These are phyloP conservation scores for Eulithis prunata DNA, from an alignment of 2,888 invertebrate genomes.

Conservation along the genomic window DNA sequence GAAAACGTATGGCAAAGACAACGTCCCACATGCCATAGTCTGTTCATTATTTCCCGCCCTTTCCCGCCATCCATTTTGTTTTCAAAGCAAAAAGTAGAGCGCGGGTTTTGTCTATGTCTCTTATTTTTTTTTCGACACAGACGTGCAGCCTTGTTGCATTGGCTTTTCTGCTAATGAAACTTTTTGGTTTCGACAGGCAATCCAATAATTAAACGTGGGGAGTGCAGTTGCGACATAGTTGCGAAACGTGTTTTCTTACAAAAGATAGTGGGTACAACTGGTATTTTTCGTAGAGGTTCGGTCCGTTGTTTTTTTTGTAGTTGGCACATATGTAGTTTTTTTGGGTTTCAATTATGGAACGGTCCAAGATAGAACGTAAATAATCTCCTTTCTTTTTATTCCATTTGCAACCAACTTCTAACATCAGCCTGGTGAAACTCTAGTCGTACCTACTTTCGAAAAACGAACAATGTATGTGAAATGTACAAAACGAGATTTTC, in stretches of 20 bases:
- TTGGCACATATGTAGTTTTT: too few relatives aligned
- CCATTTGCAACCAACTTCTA: too few relatives aligned
- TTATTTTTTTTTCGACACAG: conserved; percentile 45
- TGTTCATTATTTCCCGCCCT: conserved; percentile 75
- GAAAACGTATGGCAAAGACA: conserved; percentile 42
- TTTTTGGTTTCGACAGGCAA: conserved; percentile 39
- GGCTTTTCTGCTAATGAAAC: conserved; percentile 45
- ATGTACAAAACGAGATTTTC: too few relatives aligned
- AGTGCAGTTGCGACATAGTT: conserved; percentile 1
- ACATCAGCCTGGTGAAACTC: too few relatives aligned
- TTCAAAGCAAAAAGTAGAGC: conserved; percentile 63
- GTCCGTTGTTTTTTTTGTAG: background rate
- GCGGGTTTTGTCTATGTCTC: conserved; percentile 59
- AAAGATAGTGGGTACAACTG: too few relatives aligned
- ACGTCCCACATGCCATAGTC: conserved; percentile 39
- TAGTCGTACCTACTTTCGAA: too few relatives aligned
- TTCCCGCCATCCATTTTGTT: conserved; percentile 62
- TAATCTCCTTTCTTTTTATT: too few relatives aligned
- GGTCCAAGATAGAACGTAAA: too few relatives aligned
- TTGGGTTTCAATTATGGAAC: too few relatives aligned
- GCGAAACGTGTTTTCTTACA: background rate
- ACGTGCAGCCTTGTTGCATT: conserved; percentile 37
- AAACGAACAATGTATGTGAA: too few relatives aligned
- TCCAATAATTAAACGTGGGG: conserved; percentile 34
- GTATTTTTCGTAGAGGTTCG: background rate